Conservation (phyloP, 2,888 invertebrate genomes). For the Acronicta alni region DNA sequence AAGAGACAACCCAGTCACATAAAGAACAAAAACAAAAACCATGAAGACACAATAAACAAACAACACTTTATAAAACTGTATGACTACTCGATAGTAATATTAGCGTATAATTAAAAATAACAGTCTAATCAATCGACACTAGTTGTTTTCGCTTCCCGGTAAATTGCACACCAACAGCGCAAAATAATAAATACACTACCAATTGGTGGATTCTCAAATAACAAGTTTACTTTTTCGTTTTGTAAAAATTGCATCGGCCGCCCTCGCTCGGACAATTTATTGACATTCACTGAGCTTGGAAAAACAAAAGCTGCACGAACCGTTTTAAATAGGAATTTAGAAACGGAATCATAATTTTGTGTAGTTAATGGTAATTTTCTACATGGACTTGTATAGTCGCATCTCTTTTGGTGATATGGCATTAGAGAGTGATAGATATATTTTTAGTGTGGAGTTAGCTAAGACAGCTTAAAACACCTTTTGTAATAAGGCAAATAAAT, state of each 20-base stretch:
- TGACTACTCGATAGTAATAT: slow-evolving; percentile 26
- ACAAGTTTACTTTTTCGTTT: slow-evolving; percentile 63
- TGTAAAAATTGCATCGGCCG: slow-evolving; percentile 65
- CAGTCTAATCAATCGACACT: slow-evolving; percentile 35
- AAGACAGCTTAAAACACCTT: too few species aligned
- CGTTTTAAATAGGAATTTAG: slow-evolving; percentile 45
- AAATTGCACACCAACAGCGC: slow-evolving; percentile 50
- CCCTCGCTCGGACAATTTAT: slow-evolving; percentile 64
- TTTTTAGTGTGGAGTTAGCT: too few species aligned
- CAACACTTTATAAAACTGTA: background rate
- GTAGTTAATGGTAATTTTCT: background rate
- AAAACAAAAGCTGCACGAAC: slow-evolving; percentile 39
- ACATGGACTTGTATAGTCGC: too few species aligned
- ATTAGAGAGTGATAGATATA: too few species aligned
- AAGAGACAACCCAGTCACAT: slow-evolving; percentile 20
- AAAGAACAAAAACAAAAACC: slow-evolving; percentile 32
- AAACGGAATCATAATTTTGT: slow-evolving; percentile 19
- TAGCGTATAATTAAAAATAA: slow-evolving; percentile 41
- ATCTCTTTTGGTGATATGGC: too few species aligned
- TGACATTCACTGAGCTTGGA: slow-evolving; percentile 44
- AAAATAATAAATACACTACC: slow-evolving; percentile 60
- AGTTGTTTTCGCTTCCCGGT: slow-evolving; percentile 40
- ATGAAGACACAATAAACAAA: background rate
- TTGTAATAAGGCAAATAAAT: too few species aligned
- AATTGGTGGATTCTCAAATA: slow-evolving; percentile 58